phyloP scores from a whole-genome alignment of 1,140 invertebrate species.

The Ceratosolen fusciceps region DNA sequence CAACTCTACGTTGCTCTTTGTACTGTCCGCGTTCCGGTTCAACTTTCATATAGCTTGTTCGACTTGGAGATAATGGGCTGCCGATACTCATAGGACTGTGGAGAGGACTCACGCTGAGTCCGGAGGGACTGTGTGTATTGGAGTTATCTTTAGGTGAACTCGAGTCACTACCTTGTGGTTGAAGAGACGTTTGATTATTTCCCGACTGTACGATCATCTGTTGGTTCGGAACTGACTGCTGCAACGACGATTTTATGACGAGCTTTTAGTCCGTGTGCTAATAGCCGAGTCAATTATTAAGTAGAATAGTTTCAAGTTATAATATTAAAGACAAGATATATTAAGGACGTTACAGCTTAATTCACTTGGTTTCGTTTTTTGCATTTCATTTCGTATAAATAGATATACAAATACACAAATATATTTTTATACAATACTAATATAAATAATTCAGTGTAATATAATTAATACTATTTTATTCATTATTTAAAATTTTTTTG shows the following conservation, averaged over 20 bases:
- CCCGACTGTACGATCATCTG: slow-evolving; percentile 60
- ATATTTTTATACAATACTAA: too few species aligned
- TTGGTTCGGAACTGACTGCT: slow-evolving; percentile 52
- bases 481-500: too few species aligned
- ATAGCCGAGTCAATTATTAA: too few species aligned
- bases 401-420: too few species aligned
- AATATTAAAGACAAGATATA: too few species aligned
- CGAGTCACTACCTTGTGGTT: slow-evolving; percentile 60
- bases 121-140: slow-evolving; percentile 64
- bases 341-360: too few species aligned
- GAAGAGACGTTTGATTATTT: slow-evolving; percentile 57
- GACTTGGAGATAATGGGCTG: slow-evolving; percentile 65
- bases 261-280: too few species aligned
- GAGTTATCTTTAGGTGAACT: slow-evolving; percentile 65
- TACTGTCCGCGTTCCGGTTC: slow-evolving; percentile 67
- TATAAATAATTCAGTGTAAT: too few species aligned
- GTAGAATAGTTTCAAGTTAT: too few species aligned
- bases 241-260: slow-evolving; percentile 54
- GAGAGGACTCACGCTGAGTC: slow-evolving; percentile 68
- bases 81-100: slow-evolving; percentile 69
- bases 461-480: too few species aligned
- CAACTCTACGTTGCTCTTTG: slow-evolving; percentile 81
- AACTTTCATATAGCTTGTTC: slow-evolving; percentile 62
- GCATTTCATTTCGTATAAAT: too few species aligned
- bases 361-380: too few species aligned